These are phyloP conservation scores for Papilio polytes DNA, from an alignment of 1,140 invertebrate genomes.

Conservation along the genomic window DNA sequence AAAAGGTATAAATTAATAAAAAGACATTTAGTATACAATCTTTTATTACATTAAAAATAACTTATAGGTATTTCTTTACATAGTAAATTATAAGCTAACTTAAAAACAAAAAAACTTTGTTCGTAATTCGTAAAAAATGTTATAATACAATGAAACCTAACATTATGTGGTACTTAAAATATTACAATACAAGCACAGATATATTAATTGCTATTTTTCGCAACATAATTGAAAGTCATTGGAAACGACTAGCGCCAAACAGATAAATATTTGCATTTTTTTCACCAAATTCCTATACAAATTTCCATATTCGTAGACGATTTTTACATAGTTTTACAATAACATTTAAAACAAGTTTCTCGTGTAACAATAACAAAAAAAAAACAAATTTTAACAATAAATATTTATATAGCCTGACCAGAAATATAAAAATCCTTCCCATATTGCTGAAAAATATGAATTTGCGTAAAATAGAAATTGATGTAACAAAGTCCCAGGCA, in stretches of 20 bases:
- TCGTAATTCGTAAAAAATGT: constrained; percentile 62
- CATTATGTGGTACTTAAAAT: not conserved
- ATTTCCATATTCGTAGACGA: not conserved
- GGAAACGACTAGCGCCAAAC: constrained; percentile 32
- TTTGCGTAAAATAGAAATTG: too few species aligned
- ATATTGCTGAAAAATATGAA: too few species aligned
- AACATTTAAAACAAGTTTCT: not conserved
- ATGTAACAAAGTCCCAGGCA: too few species aligned
- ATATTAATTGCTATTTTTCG: constrained; percentile 11
- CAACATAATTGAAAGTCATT: constrained; percentile 25
- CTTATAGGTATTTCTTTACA: constrained; percentile 61
- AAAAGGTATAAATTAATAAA: constrained; percentile 19
- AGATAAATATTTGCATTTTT: not conserved
- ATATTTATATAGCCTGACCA: not conserved
- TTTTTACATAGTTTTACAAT: not conserved
- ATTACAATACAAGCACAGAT: constrained; percentile 10
- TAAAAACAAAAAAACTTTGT: constrained; percentile 67
- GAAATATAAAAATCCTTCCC: too few species aligned
- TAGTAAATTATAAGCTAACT: constrained; percentile 51
- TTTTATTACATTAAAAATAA: constrained; percentile 77
- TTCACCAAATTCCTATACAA: not conserved
- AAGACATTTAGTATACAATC: constrained; percentile 50
- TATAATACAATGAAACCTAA: constrained; percentile 54
- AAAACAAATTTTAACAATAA: not conserved
- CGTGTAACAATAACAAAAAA: not conserved